phyloP scores from a whole-genome alignment of 23 tunicate species.

The Pegea sp. region DNA sequence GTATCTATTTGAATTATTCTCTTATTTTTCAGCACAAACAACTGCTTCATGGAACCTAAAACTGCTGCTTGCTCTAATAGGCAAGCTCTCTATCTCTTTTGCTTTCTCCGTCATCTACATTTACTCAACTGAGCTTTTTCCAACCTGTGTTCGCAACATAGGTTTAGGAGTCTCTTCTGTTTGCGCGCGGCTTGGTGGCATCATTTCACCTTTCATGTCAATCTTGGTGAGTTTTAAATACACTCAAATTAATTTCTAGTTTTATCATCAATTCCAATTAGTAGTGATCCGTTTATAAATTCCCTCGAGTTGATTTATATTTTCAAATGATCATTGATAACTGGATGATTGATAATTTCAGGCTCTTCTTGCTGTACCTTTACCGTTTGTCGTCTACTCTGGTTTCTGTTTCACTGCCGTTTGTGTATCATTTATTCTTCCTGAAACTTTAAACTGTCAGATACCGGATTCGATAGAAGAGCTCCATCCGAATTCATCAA shows the following conservation, averaged over 20 bases:
- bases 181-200: constrained; percentile 84
- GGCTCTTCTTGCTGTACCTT: constrained; percentile 12
- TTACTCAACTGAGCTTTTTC: constrained; percentile 74
- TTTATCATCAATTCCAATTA: too few relatives aligned
- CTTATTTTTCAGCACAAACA: too few relatives aligned
- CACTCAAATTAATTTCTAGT: too few relatives aligned
- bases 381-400: constrained; percentile 20
- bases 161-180: constrained; percentile 72
- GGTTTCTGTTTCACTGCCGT: constrained; percentile 21
- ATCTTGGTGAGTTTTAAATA: constrained; percentile 19
- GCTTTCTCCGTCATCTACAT: constrained; percentile 63
- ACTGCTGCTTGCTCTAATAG: constrained; percentile 30
- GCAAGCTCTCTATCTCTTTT: constrained; percentile 42
- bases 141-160: constrained; percentile 57
- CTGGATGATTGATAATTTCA: constrained; percentile 1
- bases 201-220: constrained; percentile 39
- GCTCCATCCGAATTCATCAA: too few relatives aligned
- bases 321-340: too few relatives aligned
- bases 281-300: too few relatives aligned
- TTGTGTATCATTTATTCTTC: constrained; percentile 19
- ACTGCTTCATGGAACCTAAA: too few relatives aligned
- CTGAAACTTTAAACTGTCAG: constrained; percentile 70
- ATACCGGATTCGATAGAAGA: constrained; percentile 74
- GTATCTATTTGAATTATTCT: too few relatives aligned
- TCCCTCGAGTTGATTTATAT: too few relatives aligned